These are phyloP conservation scores for Setipinna tenuifilis DNA, from an alignment of 2,797 vertebrate genomes.

Conservation along the genomic window DNA sequence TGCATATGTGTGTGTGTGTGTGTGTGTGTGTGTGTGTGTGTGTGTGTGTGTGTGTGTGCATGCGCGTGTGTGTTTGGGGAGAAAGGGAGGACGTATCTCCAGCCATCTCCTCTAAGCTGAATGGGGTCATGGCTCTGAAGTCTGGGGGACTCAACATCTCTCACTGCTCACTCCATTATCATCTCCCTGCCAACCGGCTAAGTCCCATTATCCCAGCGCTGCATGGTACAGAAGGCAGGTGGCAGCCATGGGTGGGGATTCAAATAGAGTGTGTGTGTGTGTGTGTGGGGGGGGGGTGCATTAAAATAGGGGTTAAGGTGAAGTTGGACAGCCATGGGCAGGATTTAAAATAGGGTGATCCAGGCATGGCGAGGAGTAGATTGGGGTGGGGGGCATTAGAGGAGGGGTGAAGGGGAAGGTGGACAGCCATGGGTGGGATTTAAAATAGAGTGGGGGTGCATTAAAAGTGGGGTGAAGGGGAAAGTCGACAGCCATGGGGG, in stretches of 20 bases:
- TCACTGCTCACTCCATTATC: not conserved
- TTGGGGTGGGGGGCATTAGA: too few species aligned
- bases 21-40: too few species aligned
- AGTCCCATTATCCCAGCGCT: not conserved
- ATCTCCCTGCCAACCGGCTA: not conserved
- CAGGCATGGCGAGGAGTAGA: too few species aligned
- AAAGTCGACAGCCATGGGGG: too few species aligned
- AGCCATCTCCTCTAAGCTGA: not conserved
- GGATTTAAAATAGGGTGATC: too few species aligned
- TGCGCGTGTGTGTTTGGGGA: not conserved
- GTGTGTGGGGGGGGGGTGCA: too few species aligned
- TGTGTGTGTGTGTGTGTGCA: too few species aligned
- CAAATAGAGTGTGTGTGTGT: not conserved
- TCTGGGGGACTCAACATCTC: not conserved
- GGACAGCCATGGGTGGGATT: not conserved
- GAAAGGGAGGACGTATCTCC: not conserved
- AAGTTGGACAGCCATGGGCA: too few species aligned
- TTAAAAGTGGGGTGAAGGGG: too few species aligned
- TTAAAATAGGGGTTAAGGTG: too few species aligned
- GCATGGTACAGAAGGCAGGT: not conserved
- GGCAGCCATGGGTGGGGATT: not conserved
- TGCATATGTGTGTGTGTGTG: too few species aligned
- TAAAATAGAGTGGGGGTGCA: not conserved
- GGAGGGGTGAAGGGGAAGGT: too few species aligned
- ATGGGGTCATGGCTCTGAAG: not conserved